phyloP scores from a whole-genome alignment of 1,140 invertebrate species.

The Brachionus manjavacas region DNA sequence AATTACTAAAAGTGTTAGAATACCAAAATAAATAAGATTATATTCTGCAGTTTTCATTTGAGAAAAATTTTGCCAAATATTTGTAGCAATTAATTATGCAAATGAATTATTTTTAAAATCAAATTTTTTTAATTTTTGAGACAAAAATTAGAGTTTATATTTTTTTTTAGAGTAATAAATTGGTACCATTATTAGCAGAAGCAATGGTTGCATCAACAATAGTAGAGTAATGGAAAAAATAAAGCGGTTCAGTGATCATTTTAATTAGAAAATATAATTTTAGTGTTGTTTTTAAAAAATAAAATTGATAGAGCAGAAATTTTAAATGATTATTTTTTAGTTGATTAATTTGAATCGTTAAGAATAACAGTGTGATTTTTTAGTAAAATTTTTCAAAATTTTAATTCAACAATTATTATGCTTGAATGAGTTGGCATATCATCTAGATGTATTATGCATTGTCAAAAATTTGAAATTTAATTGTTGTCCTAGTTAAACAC shows the following conservation, averaged over 20 bases:
- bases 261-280: neutral
- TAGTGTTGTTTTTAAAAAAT: neutral
- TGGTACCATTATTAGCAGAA: too few relatives aligned
- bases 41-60: neutral
- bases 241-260: neutral
- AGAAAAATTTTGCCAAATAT: neutral
- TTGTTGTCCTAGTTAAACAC: too few relatives aligned
- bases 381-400: too few relatives aligned
- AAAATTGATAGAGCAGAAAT: neutral
- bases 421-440: too few relatives aligned
- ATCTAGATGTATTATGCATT: too few relatives aligned
- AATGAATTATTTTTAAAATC: neutral
- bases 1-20: neutral
- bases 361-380: too few relatives aligned
- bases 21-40: neutral
- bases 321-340: too few relatives aligned
- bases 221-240: neutral
- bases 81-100: neutral
- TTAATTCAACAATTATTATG: too few relatives aligned
- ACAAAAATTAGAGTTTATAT: too few relatives aligned
- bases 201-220: too few relatives aligned
- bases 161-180: neutral
- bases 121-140: neutral
- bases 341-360: too few relatives aligned
- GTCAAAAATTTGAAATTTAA: too few relatives aligned